Percentiles rank a stretch among this genome's conserved stretches.
phyloP scores from a whole-genome alignment of 1,140 invertebrate species.

The Neotoxoptera formosana region DNA sequence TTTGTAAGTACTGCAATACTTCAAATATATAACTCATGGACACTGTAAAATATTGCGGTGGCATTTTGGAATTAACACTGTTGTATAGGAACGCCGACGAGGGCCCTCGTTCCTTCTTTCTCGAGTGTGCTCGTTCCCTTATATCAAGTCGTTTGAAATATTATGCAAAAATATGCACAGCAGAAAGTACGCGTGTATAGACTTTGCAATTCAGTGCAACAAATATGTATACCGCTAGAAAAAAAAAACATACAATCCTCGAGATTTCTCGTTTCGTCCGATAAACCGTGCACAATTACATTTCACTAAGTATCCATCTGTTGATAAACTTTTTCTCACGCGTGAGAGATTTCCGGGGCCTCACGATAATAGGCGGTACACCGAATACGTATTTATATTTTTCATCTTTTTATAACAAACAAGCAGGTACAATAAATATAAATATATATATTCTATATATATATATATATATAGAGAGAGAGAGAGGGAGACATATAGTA shows the following conservation, averaged over 20 bases:
- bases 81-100: neutral
- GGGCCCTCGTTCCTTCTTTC: neutral
- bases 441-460: no score
- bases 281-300: neutral
- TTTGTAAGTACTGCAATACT: neutral
- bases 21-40: neutral
- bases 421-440: no score
- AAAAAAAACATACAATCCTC: neutral
- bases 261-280: neutral
- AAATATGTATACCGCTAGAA: neutral
- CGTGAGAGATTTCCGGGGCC: neutral
- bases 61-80: neutral
- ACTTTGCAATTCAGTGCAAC: neutral
- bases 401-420: no score
- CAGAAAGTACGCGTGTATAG: neutral
- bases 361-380: neutral
- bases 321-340: neutral
- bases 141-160: neutral
- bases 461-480: no score
- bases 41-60: neutral
- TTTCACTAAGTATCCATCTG: neutral
- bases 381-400: neutral
- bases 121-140: neutral
- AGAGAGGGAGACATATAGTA: no score
- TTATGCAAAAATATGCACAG: conserved; percentile 22